phyloP scores from a whole-genome alignment of 2,888 invertebrate genomes.

The Trissonchulus latispiculum region DNA sequence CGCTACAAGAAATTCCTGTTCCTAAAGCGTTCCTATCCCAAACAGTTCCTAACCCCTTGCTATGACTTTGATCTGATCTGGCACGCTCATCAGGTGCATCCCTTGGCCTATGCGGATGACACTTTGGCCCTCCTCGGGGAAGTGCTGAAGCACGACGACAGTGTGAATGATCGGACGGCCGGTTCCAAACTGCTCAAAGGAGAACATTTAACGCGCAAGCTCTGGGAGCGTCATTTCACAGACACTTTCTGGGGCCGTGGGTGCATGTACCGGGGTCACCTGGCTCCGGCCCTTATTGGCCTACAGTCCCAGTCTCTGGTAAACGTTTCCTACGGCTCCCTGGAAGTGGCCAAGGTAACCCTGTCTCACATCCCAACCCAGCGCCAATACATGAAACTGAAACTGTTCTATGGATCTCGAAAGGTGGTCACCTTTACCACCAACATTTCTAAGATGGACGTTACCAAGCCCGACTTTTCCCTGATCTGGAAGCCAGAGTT shows the following conservation, averaged over 20 bases:
- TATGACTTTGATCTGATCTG: conserved; percentile 51
- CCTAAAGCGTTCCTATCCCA: conserved; percentile 47
- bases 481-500: conserved; percentile 40
- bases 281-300: conserved; percentile 45
- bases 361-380: conserved; percentile 41
- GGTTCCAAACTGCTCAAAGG: conserved; percentile 47
- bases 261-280: conserved; percentile 49
- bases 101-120: conserved; percentile 30
- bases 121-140: conserved; percentile 31
- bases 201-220: conserved; percentile 46
- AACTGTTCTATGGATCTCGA: conserved; percentile 41
- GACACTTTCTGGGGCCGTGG: conserved; percentile 46
- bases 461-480: conserved; percentile 41
- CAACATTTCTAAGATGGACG: conserved; percentile 40
- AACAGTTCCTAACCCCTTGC: conserved; percentile 49
- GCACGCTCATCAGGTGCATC: conserved; percentile 50
- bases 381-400: conserved; percentile 39
- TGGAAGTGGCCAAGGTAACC: conserved; percentile 25
- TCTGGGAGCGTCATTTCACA: conserved; percentile 46
- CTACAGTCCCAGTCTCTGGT: conserved; percentile 41
- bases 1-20: conserved; percentile 47
- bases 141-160: conserved; percentile 49
- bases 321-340: conserved; percentile 32
- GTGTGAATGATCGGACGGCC: conserved; percentile 47
- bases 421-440: conserved; percentile 32